Evolutionary conservation across 2,113 vertebrate species (phyloP), one percentile per base, ranked within the genome.

Genomic region (Serilophus lunatus): DNA sequence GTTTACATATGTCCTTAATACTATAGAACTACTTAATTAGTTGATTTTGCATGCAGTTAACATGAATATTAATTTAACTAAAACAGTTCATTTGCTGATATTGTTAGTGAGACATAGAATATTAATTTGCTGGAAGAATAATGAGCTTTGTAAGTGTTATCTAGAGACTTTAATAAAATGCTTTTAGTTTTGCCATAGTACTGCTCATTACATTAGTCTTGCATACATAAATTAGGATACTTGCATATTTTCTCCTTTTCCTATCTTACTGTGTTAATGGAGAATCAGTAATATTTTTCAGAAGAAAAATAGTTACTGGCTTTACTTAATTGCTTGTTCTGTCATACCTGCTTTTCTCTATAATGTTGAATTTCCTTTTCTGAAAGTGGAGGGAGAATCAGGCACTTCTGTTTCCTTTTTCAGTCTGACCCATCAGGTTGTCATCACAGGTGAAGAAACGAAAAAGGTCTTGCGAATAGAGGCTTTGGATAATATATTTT

Each of bases 81-180:
- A 89, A 79, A 77, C 91, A 87, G 64, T 95, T 92, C 47, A 92
- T 90, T 90, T 97, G 54, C 84, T 85, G 53, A 88, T 93, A 71
- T 59, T 86, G 77, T 93, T 94, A 71, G 83, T 60, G 61, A 92
- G 79, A 90, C 49, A 61, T 14, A 89, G 85, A 80, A 68, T 96
- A 91, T 92, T 94, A 94, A 92, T 94, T 93, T 95, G 24, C 83
- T 79, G 49, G n/a, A 93, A 96, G 69, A 94, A 81, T 93, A 92
- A 92, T 92, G 70, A 72, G 36, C 68, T 94, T 92, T 92, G 36
- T 66, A 86, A 78, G 51, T 56, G 56, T 92, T 90, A 92, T 86
- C 42, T 95, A 50, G 64, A 70, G 75, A 66, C 50, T 91, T 90
- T 77, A 86, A 89, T 88, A 83, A 95, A 90, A 64, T 1, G 9